A percentile compares a stretch with the other conserved stretches of the same genome.
These are phyloP conservation scores for Pseudobourletiella spinata DNA, from an alignment of 1,140 invertebrate genomes.

Conservation along the genomic window DNA sequence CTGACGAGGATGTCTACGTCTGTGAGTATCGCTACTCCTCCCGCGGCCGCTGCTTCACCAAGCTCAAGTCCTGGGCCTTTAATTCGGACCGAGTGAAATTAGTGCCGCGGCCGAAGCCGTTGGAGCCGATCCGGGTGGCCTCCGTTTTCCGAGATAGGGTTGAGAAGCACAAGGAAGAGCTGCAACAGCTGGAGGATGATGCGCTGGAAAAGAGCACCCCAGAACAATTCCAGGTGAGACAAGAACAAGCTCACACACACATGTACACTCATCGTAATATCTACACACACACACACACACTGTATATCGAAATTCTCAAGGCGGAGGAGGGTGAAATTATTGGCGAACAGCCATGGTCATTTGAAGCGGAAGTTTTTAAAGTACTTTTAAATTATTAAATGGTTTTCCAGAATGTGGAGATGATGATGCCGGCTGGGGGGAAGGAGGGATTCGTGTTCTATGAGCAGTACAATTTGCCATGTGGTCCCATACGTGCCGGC, in stretches of 20 bases:
- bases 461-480: slow-evolving; percentile 81
- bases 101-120: slow-evolving; percentile 56
- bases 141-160: slow-evolving; percentile 87
- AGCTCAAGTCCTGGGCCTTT: slow-evolving; percentile 77
- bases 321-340: too few species aligned
- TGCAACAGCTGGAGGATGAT: slow-evolving; percentile 68
- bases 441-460: slow-evolving; percentile 70
- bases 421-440: slow-evolving; percentile 53
- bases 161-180: slow-evolving; percentile 81
- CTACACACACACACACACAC: too few species aligned
- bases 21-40: slow-evolving; percentile 92
- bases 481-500: slow-evolving; percentile 74
- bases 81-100: slow-evolving; percentile 54
- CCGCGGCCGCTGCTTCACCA: slow-evolving; percentile 78
- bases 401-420: slow-evolving; percentile 56
- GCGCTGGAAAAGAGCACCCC: slow-evolving; percentile 27
- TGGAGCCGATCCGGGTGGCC: slow-evolving; percentile 76
- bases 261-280: too few species aligned
- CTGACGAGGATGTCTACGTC: slow-evolving; percentile 91
- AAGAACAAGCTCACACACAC: too few species aligned
- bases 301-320: too few species aligned
- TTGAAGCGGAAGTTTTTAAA: too few species aligned
- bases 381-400: background rate
- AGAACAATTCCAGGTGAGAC: slow-evolving; percentile 25
- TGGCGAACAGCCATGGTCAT: too few species aligned